Base-by-base conservation (phyloP, 2,113 vertebrate genomes). In the Myiagra hebetior region DNA sequence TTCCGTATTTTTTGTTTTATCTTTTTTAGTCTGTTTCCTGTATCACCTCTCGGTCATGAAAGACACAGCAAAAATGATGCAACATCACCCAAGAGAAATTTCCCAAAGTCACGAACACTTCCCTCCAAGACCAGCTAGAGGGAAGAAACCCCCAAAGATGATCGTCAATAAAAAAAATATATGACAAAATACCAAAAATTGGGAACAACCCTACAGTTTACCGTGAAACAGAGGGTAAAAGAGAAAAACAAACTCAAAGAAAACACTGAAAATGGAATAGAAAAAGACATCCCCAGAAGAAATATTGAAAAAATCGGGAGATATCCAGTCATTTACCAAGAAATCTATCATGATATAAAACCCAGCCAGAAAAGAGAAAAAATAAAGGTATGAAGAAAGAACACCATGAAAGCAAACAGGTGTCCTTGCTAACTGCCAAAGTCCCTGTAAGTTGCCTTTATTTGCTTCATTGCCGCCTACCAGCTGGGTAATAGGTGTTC, bases 191-290 rank as follows among this genome's bases (percentile, higher is more conserved):
- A 62, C 3, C 3, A 67, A 67, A 67, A 49, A 5, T 1, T 9
- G 6, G 7, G 13, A 42, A 65, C 47, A 24, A 0, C 1, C 5
- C 2, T 6, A 11, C 1, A 63, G 35, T 15, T 4, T 63, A 15
- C 12, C 10, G 53, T 8, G 12, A 85, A 44, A 41, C 7, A 6
- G 10, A 53, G 7, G 4, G 5, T 26, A 44, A 62, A 59, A 53
- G 14, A 49, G 11, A 42, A 76, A 83, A 52, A 37, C 1, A 18
- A 57, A 60, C 5, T 2, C 7, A 73, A 85, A 69, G 6, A 49
- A 74, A 63, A 42, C 0, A 9, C 3, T 73, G 5, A 3, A 73
- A 69, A 49, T 11, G 15, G 4, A 76, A 49, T 5, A 50, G 10
- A 33, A 69, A 69, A 77, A 47, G 4, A 31, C 6, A n/a, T 53